These are phyloP conservation scores for Silurus glanis DNA, from an alignment of 2,113 vertebrate species.

Conservation along the genomic window DNA sequence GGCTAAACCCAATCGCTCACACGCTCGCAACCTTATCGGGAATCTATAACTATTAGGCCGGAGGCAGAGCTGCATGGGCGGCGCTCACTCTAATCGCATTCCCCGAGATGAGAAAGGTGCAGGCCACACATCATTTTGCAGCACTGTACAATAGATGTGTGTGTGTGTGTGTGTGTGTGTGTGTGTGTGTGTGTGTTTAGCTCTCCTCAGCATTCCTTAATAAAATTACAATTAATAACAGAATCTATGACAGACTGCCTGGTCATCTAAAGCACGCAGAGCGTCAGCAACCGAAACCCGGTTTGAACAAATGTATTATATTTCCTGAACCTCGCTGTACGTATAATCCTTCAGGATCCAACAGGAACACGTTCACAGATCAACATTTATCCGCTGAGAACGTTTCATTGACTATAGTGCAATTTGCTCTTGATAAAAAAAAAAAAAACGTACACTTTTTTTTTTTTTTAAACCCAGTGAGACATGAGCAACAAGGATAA, in stretches of 20 bases:
- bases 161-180: conserved; percentile 5
- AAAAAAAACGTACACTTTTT: not conserved
- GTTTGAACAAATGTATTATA: too few relatives aligned
- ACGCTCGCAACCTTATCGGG: not conserved
- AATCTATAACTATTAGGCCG: conserved; percentile 10
- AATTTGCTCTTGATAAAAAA: too few relatives aligned
- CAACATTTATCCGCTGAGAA: not conserved
- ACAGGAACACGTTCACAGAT: not conserved
- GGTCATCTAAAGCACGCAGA: conserved; percentile 28
- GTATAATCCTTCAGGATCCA: not conserved
- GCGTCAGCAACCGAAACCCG: not conserved
- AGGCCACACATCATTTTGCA: conserved; percentile 12
- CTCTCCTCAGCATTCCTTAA: conserved; percentile 41
- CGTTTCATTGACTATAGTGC: not conserved
- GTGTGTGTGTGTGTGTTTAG: conserved; percentile 31
- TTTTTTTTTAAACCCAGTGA: not conserved
- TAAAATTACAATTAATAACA: conserved; percentile 50
- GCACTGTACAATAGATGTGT: not conserved
- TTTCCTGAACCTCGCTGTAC: not conserved
- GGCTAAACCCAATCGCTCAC: conserved; percentile 1
- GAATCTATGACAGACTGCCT: conserved; percentile 14
- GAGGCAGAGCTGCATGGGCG: conserved; percentile 12
- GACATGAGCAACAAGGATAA: not conserved
- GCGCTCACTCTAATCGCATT: conserved; percentile 14
- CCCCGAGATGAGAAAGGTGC: conserved; percentile 12